Percentiles rank a stretch among this genome's conserved stretches.
Evolutionary conservation across 2,797 vertebrate species (phyloP).

Genomic region (Molossus alvarezi): DNA sequence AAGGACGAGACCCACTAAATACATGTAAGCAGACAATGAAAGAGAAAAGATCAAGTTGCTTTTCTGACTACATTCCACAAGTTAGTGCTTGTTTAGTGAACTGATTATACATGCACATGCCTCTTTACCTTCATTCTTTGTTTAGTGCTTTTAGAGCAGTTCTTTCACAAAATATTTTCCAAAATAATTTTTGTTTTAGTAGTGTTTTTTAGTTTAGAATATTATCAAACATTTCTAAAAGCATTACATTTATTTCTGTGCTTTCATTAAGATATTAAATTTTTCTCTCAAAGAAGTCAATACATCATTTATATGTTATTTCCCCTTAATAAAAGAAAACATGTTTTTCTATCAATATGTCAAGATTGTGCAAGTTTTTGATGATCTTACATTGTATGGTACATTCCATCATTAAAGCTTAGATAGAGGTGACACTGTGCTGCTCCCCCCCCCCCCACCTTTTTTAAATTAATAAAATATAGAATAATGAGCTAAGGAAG

Average conservation of each 20-base stretch:
- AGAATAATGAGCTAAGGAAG: constrained; percentile 24
- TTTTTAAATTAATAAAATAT: constrained; percentile 24
- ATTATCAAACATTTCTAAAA: constrained; percentile 43
- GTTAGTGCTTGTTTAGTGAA: not conserved
- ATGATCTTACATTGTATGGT: not conserved
- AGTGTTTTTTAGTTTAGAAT: constrained; percentile 33
- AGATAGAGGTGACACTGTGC: not conserved
- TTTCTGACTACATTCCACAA: not conserved
- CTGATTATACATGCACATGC: not conserved
- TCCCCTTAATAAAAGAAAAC: constrained; percentile 50
- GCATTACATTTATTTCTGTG: not conserved
- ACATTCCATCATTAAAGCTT: constrained; percentile 23
- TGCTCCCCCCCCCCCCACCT: not conserved
- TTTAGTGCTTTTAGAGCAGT: constrained; percentile 5
- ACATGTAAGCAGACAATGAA: not conserved
- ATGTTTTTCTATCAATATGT: constrained; percentile 38
- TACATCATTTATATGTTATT: not conserved
- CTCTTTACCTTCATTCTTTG: constrained; percentile 19
- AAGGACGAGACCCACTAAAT: not conserved
- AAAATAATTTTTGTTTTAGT: constrained; percentile 15
- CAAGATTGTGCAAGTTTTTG: constrained; percentile 37
- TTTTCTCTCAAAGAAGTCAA: constrained; percentile 53
- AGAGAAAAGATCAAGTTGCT: constrained; percentile 37
- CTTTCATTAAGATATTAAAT: constrained; percentile 27
- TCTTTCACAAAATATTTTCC: constrained; percentile 48